Evolutionary conservation across 2,888 invertebrate genomes (phyloP), one percentile per base, ranked within the genome.

Genomic region (Caenorhabditis sulstoni): DNA sequence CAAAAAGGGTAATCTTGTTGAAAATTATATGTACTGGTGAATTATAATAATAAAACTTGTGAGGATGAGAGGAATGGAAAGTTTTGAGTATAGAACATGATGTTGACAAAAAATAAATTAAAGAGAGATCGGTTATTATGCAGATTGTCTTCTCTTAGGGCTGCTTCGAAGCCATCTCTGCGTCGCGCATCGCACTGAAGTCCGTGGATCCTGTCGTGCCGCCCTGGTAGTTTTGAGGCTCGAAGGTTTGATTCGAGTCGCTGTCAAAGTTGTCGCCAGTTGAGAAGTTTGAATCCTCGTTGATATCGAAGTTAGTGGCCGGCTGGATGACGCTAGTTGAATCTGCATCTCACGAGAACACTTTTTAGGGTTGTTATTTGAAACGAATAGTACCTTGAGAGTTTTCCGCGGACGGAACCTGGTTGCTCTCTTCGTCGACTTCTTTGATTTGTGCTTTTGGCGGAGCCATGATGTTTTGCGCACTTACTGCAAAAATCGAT

Each of bases 281-380:
- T 14, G 89, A 89, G 68, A 89, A 89, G 68, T 89, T 89, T 44
- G 89, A 89, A 61, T 89, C 89, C 55, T 89, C 89, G 73, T 87
- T 85, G 50, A 85, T 75, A 29, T 76, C 84, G 20, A 80, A 80
- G 47, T 64, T 59, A 12, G 52, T 55, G 18, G 71, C 35, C 16
- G 73, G 73, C 14, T 57, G 67, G 3, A 55, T 71, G 2, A 80
- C 75, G 23, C 75, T 75, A 3, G 80, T 75, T 2, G 80, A 80
- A 44, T 80, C 80, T 71, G 59, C 14, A 59, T 50, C 11, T 3
- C 3, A 14, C 3, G 11, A 41, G 37, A 37, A 29, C 5, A 66
- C 16, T 12, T 16, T 22, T 4, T 23, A 29, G 11, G 22, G 14
- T n/a, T n/a, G n/a, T n/a, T 29, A 29, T 5, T 3, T 29, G 29